phyloP scores from a whole-genome alignment of 2,113 vertebrate species.

The Laticauda laticaudata region DNA sequence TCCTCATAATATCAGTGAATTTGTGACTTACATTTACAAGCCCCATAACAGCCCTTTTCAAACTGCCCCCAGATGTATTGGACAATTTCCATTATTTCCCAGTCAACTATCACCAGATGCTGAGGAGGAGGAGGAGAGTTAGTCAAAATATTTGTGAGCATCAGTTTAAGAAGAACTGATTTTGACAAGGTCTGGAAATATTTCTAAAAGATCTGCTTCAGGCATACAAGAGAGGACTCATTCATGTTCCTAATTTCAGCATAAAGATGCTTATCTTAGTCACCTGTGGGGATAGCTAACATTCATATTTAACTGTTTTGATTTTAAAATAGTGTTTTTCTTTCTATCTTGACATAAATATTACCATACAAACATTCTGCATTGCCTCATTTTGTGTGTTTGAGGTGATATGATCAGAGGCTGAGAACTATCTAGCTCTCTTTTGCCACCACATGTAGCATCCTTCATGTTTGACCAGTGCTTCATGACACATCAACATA shows the following conservation, averaged over 20 bases:
- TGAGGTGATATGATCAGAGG: background rate
- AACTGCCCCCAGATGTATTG: background rate
- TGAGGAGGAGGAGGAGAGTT: background rate
- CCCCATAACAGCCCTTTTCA: background rate
- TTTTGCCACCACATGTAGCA: background rate
- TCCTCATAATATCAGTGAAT: background rate
- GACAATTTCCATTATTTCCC: background rate
- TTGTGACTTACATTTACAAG: background rate
- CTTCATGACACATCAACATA: background rate
- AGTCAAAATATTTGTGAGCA: background rate
- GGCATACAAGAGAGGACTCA: background rate
- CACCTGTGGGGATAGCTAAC: background rate
- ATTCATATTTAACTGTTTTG: background rate
- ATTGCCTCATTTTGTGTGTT: background rate
- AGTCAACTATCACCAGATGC: background rate
- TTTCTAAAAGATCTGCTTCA: background rate
- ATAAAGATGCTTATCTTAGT: background rate
- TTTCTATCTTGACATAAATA: background rate
- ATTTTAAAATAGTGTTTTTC: background rate
- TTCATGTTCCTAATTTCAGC: background rate
- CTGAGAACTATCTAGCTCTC: background rate
- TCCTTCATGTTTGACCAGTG: background rate
- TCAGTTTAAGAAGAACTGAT: background rate
- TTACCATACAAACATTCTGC: background rate
- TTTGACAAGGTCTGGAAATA: background rate